Evolutionary conservation across 1,140 invertebrate species (phyloP).

Genomic region (Palaemon carinicauda): DNA sequence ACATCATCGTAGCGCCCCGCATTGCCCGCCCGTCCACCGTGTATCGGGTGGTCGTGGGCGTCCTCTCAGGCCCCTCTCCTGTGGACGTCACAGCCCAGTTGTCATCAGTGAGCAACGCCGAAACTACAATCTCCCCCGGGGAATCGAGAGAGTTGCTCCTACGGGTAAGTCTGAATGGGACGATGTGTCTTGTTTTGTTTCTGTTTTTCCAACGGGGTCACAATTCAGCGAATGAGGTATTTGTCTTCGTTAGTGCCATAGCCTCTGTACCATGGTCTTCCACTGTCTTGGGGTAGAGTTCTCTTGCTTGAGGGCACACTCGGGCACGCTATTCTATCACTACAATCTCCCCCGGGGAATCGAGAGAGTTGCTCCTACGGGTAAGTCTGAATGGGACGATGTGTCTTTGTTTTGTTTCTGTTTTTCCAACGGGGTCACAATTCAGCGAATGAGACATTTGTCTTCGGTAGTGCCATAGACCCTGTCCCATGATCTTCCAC

Average conservation of each 20-base stretch:
- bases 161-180: conserved; percentile 58
- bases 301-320: no score
- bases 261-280: no score
- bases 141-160: conserved; percentile 61
- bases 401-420: background rate
- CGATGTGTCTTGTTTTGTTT: no score
- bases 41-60: conserved; percentile 62
- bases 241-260: no score
- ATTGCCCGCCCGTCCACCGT: conserved; percentile 64
- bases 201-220: no score
- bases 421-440: background rate
- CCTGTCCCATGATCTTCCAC: no score
- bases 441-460: no score
- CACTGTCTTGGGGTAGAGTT: no score
- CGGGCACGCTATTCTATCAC: no score
- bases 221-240: no score
- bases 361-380: conserved; percentile 62
- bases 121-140: conserved; percentile 58
- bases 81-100: conserved; percentile 62
- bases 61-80: conserved; percentile 55
- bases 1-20: conserved; percentile 63
- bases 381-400: background rate
- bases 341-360: conserved; percentile 58
- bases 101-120: conserved; percentile 61
- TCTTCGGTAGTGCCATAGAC: no score